These are phyloP conservation scores for Polypterus senegalus DNA, from an alignment of 2,113 vertebrate genomes.

Conservation along the genomic window DNA sequence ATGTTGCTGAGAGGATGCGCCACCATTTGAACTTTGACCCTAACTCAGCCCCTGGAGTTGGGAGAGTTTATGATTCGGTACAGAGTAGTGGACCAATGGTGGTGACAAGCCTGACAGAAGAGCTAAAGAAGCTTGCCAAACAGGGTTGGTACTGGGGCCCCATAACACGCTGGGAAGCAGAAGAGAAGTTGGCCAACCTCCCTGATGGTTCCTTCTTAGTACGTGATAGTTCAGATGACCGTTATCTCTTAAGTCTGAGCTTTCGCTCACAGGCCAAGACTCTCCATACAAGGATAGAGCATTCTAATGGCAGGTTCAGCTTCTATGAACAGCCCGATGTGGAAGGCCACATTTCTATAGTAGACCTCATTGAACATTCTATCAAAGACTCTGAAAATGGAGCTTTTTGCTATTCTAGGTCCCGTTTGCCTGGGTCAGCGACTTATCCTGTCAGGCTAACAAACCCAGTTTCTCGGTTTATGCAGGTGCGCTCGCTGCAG, in stretches of 20 bases:
- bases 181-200: slow-evolving; percentile 84
- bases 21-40: slow-evolving; percentile 94
- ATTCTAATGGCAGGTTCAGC: slow-evolving; percentile 95
- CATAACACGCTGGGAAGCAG: slow-evolving; percentile 94
- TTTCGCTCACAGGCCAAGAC: slow-evolving; percentile 93
- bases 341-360: slow-evolving; percentile 93
- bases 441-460: slow-evolving; percentile 93
- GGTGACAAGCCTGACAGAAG: slow-evolving; percentile 90
- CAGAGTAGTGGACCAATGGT: slow-evolving; percentile 88
- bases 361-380: slow-evolving; percentile 91
- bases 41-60: slow-evolving; percentile 80
- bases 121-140: slow-evolving; percentile 89
- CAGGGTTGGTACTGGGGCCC: slow-evolving; percentile 99
- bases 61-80: slow-evolving; percentile 87
- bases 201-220: slow-evolving; percentile 89
- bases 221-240: slow-evolving; percentile 90
- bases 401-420: slow-evolving; percentile 94
- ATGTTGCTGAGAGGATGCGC: slow-evolving; percentile 73
- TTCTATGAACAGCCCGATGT: slow-evolving; percentile 97
- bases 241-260: slow-evolving; percentile 92
- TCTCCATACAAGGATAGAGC: slow-evolving; percentile 93
- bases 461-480: slow-evolving; percentile 90
- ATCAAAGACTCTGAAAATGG: slow-evolving; percentile 96
- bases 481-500: slow-evolving; percentile 97
- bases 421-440: slow-evolving; percentile 88